Percentiles rank a stretch among this genome's conserved stretches.
Conservation (phyloP, 2,113 vertebrate genomes). For the Ceyx melanurus region DNA sequence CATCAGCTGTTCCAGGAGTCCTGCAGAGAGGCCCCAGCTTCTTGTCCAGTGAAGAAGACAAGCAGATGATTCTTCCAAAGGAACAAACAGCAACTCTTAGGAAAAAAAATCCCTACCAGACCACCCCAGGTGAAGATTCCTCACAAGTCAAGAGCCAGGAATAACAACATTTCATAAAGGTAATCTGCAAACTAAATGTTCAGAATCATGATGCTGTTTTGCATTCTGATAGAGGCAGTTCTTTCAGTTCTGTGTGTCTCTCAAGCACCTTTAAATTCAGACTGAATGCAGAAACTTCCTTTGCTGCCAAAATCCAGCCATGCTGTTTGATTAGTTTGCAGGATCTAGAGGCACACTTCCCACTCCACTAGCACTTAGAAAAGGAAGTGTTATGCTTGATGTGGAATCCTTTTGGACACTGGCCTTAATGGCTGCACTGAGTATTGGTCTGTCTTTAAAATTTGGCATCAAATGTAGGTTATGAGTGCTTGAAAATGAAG, state of each 20-base stretch:
- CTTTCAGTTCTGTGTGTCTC: not conserved
- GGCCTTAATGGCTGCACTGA: not conserved
- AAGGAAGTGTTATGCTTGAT: not conserved
- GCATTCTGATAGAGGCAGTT: not conserved
- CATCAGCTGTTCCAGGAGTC: constrained; percentile 76
- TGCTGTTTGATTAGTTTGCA: not conserved
- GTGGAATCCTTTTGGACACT: not conserved
- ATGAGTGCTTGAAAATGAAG: not conserved
- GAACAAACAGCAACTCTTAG: constrained; percentile 79
- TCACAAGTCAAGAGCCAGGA: constrained; percentile 70
- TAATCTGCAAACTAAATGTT: constrained; percentile 79
- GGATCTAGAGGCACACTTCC: not conserved
- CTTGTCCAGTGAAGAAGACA: constrained; percentile 66
- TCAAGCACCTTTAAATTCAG: not conserved
- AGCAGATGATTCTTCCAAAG: constrained; percentile 74
- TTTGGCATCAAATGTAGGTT: not conserved
- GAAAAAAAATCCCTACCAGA: constrained; percentile 79
- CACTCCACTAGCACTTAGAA: not conserved
- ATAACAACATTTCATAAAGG: constrained; percentile 74
- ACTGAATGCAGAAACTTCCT: not conserved
- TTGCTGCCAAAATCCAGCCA: not conserved
- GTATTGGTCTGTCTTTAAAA: not conserved
- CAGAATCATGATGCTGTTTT: not conserved
- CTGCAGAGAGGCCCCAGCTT: constrained; percentile 74
- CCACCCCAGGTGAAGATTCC: constrained; percentile 75